Evolutionary conservation across 2,888 invertebrate species (phyloP).

Genomic region (Agrypnus murinus): DNA sequence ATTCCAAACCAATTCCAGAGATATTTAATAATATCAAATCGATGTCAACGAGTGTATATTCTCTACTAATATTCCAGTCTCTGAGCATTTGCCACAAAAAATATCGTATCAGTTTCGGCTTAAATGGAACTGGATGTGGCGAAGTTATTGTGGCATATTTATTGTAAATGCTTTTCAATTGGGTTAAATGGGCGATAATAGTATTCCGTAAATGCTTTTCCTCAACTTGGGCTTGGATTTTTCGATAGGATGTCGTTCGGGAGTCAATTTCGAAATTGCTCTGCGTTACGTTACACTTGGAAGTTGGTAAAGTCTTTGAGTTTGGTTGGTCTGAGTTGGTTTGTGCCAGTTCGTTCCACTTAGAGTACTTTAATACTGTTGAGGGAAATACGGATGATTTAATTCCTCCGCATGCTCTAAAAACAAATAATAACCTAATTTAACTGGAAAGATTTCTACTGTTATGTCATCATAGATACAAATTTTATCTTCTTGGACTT

Average conservation of each 20-base stretch:
- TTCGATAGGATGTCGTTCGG: conserved; percentile 55
- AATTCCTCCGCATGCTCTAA: not conserved
- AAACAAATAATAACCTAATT: too few species aligned
- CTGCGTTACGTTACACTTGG: not conserved
- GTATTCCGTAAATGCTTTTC: conserved; percentile 71
- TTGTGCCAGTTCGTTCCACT: conserved; percentile 13
- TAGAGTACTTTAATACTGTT: conserved; percentile 15
- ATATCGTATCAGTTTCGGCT: conserved; percentile 72
- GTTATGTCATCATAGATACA: too few species aligned
- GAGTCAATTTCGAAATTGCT: conserved; percentile 11
- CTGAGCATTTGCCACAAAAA: conserved; percentile 78
- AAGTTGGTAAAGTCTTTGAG: not conserved
- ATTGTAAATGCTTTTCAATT: conserved; percentile 40
- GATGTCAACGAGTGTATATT: conserved; percentile 73
- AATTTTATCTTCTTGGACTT: too few species aligned
- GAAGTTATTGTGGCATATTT: conserved; percentile 46
- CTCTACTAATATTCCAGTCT: conserved; percentile 74
- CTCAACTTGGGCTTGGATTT: conserved; percentile 67
- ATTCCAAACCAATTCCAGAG: conserved; percentile 71
- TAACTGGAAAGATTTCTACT: too few species aligned
- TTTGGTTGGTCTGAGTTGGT: conserved; percentile 55
- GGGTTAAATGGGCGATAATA: conserved; percentile 41
- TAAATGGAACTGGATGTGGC: conserved; percentile 56
- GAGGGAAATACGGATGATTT: not conserved
- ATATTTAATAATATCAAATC: conserved; percentile 73